Evolutionary conservation across 2,113 vertebrate genomes (phyloP), one percentile per base, ranked within the genome.

Genomic region (Guaruba guarouba): DNA sequence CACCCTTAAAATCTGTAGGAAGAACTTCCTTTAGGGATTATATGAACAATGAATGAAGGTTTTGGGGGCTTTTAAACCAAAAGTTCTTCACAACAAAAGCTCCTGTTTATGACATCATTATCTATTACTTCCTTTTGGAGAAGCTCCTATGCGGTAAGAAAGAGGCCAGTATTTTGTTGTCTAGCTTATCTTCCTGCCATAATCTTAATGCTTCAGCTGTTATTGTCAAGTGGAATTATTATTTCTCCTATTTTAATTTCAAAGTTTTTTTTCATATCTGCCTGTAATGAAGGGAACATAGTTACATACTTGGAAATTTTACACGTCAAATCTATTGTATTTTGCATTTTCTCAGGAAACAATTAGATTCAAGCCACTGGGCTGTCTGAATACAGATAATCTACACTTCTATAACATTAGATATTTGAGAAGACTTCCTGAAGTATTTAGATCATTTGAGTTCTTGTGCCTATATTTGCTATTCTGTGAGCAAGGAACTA

Each of bases 281-380:
- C 13, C 25, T 83, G 17, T 74, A 93, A 88, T 69, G 71, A 88
- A 90, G 54, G 29, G 23, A 96, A 73, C 19, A 39, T 13, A 67
- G 68, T 74, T 61, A 71, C 13, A 63, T 37, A 81, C 49, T 70
- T 67, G 10, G 19, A 90, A 92, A 80, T 78, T 83, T 83, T 92
- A 63, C 10, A 9, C 39, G 29, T 76, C 35, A 83, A 88, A 90
- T 86, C 43, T 86, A 44, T 74, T 83, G 66, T 35, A 81, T 44
- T 95, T 86, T 88, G 33, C 55, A 48, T 91, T 91, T 93, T 91
- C 29, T 75, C n/a, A 61, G 61, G 69, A 86, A 90, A 75, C 68
- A 88, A 77, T 92, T 90, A 70, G 51, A 82, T 89, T 82, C 55
- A 92, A 89, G 52, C 52, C 67, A 66, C 44, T 71, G 69, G 52